Evolutionary conservation across 2,888 invertebrate species (phyloP), one percentile per base, ranked within the genome.

Genomic region (Caenorhabditis sp.): DNA sequence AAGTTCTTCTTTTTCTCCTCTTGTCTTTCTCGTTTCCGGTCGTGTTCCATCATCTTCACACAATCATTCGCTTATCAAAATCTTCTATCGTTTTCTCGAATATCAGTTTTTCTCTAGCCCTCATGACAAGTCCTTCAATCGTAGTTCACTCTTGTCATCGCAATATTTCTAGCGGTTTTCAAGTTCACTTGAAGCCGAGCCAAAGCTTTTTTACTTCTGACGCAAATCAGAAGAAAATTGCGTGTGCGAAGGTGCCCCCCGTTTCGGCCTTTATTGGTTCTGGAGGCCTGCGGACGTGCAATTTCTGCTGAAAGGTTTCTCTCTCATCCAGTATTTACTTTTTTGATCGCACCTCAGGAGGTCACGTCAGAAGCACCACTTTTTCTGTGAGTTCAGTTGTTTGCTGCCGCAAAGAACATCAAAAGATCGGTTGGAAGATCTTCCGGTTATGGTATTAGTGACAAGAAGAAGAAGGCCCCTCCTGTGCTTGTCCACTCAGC

Each of bases 401-500:
- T 13, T 52, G 13, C n/a, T 52, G 20, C 27, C 46, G 3, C 2
- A 9, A 2, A 11, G 17, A 20, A 52, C 52, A 52, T 32, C 32
- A 52, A 35, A 52, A n/a, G 41, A 37, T 22, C 22, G n/a, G 39
- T 39, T 9, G 32, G 41, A 41, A 41, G 17, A 22, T 43, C 22
- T 45, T 32, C 66, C 50, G 35, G 45, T 70, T 70, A 58, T 70
- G 70, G 59, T 70, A 70, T 70, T 70, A 59, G 52, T 70, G 59
- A 61, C 59, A 53, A 41, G 58, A 58, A n/a, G 41, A 41, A n/a
- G 45, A 24, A 45, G 27, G 43, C 59, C 22, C 59, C 26, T 8
- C 61, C 22, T 48, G 41, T 72, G 72, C 62, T 72, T 72, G 72
- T 72, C 63, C 72, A 63, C 62, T 58, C 72, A 72, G 63, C 72